Percentiles rank a stretch among this genome's conserved stretches.
Conservation (phyloP, 2,888 invertebrate species). For the Cacoxenus indagator region DNA sequence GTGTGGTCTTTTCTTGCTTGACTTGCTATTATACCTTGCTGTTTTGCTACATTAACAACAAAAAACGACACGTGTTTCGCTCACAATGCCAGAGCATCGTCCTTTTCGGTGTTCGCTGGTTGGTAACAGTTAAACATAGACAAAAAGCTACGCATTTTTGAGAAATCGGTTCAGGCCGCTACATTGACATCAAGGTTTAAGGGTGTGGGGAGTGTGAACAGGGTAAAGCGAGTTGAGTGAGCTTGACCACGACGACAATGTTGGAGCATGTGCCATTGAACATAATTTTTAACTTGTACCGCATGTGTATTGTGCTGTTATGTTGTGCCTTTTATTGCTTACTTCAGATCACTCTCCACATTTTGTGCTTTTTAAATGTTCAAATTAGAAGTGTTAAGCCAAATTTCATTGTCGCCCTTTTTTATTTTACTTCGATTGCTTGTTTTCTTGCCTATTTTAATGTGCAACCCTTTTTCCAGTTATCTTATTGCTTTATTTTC, state of each 20-base stretch:
- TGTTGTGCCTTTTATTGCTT: neutral
- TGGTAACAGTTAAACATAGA: neutral
- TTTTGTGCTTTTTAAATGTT: neutral
- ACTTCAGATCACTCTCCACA: neutral
- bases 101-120: neutral
- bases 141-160: neutral
- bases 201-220: slow-evolving; percentile 14
- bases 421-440: neutral
- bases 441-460: neutral
- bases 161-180: neutral
- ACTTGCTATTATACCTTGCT: neutral
- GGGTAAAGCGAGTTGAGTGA: neutral
- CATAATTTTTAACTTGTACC: slow-evolving; percentile 62
- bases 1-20: neutral
- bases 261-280: slow-evolving; percentile 57
- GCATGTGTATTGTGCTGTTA: slow-evolving; percentile 41
- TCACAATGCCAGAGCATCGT: slow-evolving; percentile 20
- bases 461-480: neutral
- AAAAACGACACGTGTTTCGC: slow-evolving; percentile 28
- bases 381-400: neutral
- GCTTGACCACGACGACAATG: neutral
- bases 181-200: neutral
- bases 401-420: neutral
- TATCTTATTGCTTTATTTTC: neutral
- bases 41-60: slow-evolving; percentile 27